These are phyloP conservation scores for Sphinx pinastri DNA, from an alignment of 2,888 invertebrate genomes.

Conservation along the genomic window DNA sequence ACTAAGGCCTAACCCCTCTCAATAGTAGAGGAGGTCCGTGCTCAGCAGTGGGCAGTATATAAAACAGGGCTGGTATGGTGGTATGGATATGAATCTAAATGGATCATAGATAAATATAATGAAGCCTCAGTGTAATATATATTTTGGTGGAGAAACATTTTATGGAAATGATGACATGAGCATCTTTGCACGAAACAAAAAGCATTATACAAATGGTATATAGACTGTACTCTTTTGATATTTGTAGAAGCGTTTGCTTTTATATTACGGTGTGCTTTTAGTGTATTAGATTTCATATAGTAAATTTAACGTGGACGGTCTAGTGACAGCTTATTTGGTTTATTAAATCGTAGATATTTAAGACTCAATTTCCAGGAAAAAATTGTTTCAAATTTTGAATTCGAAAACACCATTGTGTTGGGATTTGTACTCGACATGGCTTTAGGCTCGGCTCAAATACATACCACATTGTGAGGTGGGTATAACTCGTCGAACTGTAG, in stretches of 20 bases:
- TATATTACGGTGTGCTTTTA: neutral
- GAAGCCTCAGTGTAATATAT: neutral
- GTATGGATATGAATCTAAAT: too few relatives aligned
- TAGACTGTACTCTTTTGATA: neutral
- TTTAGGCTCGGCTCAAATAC: too few relatives aligned
- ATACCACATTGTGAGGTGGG: too few relatives aligned
- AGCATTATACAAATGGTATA: slow-evolving; percentile 9
- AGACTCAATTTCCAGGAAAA: too few relatives aligned
- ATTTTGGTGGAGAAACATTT: slow-evolving; percentile 6
- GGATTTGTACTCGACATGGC: too few relatives aligned
- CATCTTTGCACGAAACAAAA: slow-evolving; percentile 9
- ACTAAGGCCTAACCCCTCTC: too few relatives aligned
- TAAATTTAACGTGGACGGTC: too few relatives aligned
- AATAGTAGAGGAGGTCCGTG: too few relatives aligned
- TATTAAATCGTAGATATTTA: too few relatives aligned
- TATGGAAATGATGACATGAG: slow-evolving; percentile 13
- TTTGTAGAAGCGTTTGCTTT: neutral
- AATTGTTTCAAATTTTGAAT: neutral
- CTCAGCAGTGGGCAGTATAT: too few relatives aligned
- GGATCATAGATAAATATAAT: neutral
- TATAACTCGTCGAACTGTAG: too few relatives aligned
- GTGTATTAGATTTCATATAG: neutral
- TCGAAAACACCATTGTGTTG: neutral
- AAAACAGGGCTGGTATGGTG: too few relatives aligned
- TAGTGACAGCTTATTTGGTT: neutral